Evolutionary conservation across 2,888 invertebrate genomes (phyloP).

Genomic region (Dexiosoma caninum): DNA sequence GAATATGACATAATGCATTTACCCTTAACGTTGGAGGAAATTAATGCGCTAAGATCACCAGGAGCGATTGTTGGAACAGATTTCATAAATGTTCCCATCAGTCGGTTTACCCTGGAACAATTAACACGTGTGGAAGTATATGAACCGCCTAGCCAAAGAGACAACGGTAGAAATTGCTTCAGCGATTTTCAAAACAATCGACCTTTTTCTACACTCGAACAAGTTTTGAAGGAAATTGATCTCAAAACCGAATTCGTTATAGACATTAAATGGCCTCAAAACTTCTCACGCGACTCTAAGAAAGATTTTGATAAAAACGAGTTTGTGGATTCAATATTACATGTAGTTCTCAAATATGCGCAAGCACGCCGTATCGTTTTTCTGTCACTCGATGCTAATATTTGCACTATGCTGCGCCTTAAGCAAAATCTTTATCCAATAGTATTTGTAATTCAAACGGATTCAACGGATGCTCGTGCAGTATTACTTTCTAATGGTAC

Average conservation of each 20-base stretch:
- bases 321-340: conserved; percentile 89
- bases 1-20: conserved; percentile 88
- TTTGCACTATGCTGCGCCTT: conserved; percentile 91
- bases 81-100: not conserved
- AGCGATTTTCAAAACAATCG: conserved; percentile 81
- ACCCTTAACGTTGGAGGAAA: conserved; percentile 96
- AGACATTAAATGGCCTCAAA: conserved; percentile 97
- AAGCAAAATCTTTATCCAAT: conserved; percentile 98
- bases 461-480: conserved; percentile 83
- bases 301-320: conserved; percentile 86
- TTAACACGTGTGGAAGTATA: conserved; percentile 24
- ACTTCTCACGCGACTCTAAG: conserved; percentile 75
- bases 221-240: conserved; percentile 86
- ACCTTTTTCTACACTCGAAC: conserved; percentile 92
- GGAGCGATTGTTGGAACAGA: not conserved
- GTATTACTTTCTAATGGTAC: conserved; percentile 87
- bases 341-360: conserved; percentile 87
- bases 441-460: conserved; percentile 82
- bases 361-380: conserved; percentile 89
- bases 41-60: conserved; percentile 83
- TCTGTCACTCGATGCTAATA: conserved; percentile 95
- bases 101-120: conserved; percentile 17
- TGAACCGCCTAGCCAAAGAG: not conserved
- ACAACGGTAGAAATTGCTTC: conserved; percentile 75
- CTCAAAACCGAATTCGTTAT: conserved; percentile 93